These are phyloP conservation scores for Pissodes strobi DNA, from an alignment of 1,140 invertebrate species.

Conservation along the genomic window DNA sequence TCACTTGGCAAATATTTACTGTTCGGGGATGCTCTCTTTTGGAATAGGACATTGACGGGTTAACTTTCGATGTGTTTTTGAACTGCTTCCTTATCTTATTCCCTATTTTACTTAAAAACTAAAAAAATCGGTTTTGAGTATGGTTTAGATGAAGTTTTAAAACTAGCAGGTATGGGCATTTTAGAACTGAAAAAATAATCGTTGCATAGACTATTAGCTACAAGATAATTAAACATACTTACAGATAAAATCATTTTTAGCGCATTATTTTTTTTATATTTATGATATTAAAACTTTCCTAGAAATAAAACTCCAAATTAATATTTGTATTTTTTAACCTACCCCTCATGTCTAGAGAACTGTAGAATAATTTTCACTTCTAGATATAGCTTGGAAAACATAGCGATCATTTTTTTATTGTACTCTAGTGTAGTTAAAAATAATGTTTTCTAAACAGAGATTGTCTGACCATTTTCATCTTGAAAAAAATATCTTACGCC, in stretches of 20 bases:
- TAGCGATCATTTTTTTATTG: neutral
- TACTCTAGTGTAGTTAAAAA: neutral
- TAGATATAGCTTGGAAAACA: neutral
- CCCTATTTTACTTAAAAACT: neutral
- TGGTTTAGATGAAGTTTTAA: too few species aligned
- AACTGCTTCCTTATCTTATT: neutral
- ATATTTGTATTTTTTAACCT: too few species aligned
- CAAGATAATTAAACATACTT: too few species aligned
- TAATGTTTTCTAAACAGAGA: neutral
- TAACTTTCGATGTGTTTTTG: neutral
- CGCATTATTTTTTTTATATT: neutral
- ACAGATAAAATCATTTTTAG: too few species aligned
- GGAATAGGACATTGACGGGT: constrained; percentile 15
- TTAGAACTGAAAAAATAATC: neutral
- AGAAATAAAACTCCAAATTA: too few species aligned
- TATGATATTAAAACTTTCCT: too few species aligned
- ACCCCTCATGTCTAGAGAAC: neutral
- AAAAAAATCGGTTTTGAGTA: neutral
- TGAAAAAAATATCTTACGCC: neutral
- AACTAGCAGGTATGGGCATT: neutral
- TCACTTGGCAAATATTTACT: constrained; percentile 17
- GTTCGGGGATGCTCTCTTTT: constrained; percentile 13
- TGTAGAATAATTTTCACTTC: neutral
- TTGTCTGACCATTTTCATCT: neutral
- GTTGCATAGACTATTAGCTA: too few species aligned